A percentile compares a stretch with the other conserved stretches of the same genome.
Conservation (phyloP, 2,797 vertebrate genomes). For the Uromys caudimaculatus region DNA sequence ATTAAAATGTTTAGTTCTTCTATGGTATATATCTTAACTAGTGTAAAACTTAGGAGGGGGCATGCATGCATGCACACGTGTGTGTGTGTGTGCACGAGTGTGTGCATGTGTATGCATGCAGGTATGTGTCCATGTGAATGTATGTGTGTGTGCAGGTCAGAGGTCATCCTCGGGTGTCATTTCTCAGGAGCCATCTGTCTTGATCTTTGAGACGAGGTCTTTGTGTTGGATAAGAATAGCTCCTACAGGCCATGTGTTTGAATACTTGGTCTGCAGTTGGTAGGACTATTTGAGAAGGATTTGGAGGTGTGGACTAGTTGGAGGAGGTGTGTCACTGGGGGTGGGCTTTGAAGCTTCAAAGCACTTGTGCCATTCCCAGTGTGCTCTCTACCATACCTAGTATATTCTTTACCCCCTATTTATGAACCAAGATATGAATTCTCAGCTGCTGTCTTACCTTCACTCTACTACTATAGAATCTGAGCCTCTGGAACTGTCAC, state of each 20-base stretch:
- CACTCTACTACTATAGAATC: background rate
- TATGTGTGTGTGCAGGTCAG: background rate
- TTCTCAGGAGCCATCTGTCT: background rate
- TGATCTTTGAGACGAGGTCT: background rate
- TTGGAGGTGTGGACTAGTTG: background rate
- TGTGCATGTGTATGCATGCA: background rate
- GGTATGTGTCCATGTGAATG: background rate
- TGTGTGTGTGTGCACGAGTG: background rate
- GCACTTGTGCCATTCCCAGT: background rate
- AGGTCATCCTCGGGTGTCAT: background rate
- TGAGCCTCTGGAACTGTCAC: background rate
- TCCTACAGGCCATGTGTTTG: background rate
- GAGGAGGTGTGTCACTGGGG: background rate
- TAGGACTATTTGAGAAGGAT: background rate
- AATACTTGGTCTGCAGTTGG: background rate
- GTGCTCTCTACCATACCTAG: background rate
- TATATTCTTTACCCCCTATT: background rate
- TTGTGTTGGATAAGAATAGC: background rate
- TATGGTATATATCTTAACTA: background rate
- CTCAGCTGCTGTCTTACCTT: background rate
- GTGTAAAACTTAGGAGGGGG: background rate
- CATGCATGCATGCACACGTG: background rate
- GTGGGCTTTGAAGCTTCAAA: background rate
- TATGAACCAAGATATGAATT: background rate
- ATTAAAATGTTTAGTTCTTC: background rate